phyloP scores from a whole-genome alignment of 2,113 vertebrate genomes.

The Oryzias celebensis region DNA sequence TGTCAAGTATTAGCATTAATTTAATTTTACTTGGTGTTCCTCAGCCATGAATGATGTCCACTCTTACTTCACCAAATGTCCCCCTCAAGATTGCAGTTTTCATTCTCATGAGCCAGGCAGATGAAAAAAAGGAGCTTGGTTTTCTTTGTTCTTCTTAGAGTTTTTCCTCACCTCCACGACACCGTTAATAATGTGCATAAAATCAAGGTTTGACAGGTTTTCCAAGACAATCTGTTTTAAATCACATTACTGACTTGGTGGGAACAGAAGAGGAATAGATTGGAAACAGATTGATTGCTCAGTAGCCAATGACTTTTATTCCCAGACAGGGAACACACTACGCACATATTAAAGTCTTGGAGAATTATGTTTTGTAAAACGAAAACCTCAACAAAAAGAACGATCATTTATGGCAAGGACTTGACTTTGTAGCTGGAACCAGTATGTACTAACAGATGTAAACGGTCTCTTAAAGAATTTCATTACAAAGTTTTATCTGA shows the following conservation, averaged over 20 bases:
- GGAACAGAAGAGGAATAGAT: constrained; percentile 42
- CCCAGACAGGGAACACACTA: constrained; percentile 31
- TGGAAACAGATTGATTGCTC: constrained; percentile 59
- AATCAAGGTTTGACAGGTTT: constrained; percentile 23
- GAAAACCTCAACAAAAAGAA: constrained; percentile 26
- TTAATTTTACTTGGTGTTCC: no score
- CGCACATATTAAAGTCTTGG: constrained; percentile 2
- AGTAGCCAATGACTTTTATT: constrained; percentile 59
- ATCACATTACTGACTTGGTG: constrained; percentile 48
- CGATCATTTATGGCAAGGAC: constrained; percentile 36
- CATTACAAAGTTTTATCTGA: constrained; percentile 23
- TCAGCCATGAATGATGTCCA: no score
- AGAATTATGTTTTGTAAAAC: constrained; percentile 19
- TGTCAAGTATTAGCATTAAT: no score
- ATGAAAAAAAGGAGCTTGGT: constrained; percentile 6
- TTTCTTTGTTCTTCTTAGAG: constrained; percentile 6
- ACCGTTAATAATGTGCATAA: constrained; percentile 42
- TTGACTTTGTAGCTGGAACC: constrained; percentile 17
- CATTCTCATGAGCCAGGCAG: not conserved
- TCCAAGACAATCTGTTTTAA: constrained; percentile 27
- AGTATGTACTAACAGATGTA: constrained; percentile 7
- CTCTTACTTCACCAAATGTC: no score
- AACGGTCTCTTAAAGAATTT: constrained; percentile 34
- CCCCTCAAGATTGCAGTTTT: no score
- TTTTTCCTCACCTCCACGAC: constrained; percentile 1